Evolutionary conservation across 2,888 invertebrate species (phyloP).

Genomic region (Idaea aversata): DNA sequence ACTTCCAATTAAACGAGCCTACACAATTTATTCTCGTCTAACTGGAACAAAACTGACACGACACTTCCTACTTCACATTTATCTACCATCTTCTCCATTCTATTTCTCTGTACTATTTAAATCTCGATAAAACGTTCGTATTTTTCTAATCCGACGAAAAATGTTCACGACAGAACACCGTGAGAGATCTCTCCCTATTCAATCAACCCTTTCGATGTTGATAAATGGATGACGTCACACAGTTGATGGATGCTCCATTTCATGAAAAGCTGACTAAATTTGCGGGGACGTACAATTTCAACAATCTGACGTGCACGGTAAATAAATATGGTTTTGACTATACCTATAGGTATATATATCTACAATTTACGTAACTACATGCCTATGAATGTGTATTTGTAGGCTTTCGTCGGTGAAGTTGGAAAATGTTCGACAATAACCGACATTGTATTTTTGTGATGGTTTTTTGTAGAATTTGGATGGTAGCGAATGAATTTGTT

Average conservation of each 20-base stretch:
- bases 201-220: constrained; percentile 67
- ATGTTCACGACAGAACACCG: constrained; percentile 46
- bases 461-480: neutral
- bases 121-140: constrained; percentile 28
- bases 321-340: neutral
- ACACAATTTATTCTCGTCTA: neutral
- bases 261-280: constrained; percentile 26
- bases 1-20: neutral
- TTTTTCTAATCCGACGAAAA: constrained; percentile 41
- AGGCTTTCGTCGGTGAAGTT: constrained; percentile 2
- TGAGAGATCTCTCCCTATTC: constrained; percentile 57
- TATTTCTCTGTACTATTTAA: constrained; percentile 10
- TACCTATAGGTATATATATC: neutral
- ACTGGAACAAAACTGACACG: neutral
- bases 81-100: neutral
- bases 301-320: neutral
- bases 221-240: constrained; percentile 62
- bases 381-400: constrained; percentile 17
- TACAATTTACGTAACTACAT: neutral
- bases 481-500: too few species aligned
- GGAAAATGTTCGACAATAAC: neutral
- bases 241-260: constrained; percentile 55
- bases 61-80: neutral
- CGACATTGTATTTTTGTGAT: neutral
- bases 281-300: constrained; percentile 12